Evolutionary conservation across 2,797 vertebrate species (phyloP), one percentile per base, ranked within the genome.

Genomic region (Morus bassanus): DNA sequence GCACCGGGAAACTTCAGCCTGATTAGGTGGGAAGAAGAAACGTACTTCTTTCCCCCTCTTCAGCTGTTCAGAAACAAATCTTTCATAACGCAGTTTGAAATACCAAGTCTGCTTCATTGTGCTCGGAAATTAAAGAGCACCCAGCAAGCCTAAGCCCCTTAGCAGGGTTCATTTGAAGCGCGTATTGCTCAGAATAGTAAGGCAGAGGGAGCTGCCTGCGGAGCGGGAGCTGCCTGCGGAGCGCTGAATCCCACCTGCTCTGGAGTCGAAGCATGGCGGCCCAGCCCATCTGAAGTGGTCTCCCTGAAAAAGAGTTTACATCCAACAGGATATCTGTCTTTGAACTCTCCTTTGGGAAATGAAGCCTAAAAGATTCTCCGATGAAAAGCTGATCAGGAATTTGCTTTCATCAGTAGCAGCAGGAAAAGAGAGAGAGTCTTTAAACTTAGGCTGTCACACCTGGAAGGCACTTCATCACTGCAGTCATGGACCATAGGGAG

Each of bases 131-230:
- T 70, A 91, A 92, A 76, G 75, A 68, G 64, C 6, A 8, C 53
- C 17, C 60, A 80, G 74, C 43, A 56, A 80, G 56, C 25, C 48
- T 11, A 5, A 76, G 51, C 31, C 56, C 43, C 21, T 30, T 13
- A 17, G 19, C 27, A 48, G 53, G 53, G 78, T 67, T 86, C 43
- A 5, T 53, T 37, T 31, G 39, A 27, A 63, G 60, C 6, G 1
- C 0, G 1, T 5, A 2, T 46, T 1, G 4, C 18, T 60, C 0
- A 0, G 4, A 37, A 2, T 4, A 1, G 63, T 28, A 41, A 35
- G 56, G 86, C 72, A n/a, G 41, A 81, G 48, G 56, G 31, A 85
- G 31, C 68, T 56, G 33, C 76, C 39, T 10, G 18, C 2, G 4
- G 54, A 33, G 45, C 0, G 0, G 56, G 31, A 85, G 31, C 68